Base-by-base conservation (phyloP, 2,888 invertebrate species). In the Sycophila texana region DNA sequence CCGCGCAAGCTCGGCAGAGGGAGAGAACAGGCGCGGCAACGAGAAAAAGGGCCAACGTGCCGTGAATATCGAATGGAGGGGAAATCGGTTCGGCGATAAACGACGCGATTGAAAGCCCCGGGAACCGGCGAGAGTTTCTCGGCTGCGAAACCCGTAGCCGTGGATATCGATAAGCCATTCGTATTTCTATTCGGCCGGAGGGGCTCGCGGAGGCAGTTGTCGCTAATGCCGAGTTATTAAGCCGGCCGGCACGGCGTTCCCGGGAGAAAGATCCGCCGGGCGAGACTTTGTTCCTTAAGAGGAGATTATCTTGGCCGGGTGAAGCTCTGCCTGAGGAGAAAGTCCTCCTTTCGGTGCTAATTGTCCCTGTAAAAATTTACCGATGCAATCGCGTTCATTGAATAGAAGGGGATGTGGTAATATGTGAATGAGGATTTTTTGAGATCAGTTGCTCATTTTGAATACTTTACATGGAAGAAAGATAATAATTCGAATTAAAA, bases 61-160 rank as follows among this genome's bases (percentile, higher is more conserved):
- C 85, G 85, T 86, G 87, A 87, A 86, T 87, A 87, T 86, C 83
- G 84, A 86, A 87, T 86, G 84, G 84, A 83, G 79, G 81, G 81
- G 83, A 53, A 86, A 87, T 86, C 85, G 86, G 84, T 86, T 85
- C 22, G 83, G 84, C 86, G 86, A 87, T 87, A 86, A 87, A 87
- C 87, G 87, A 86, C 84, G 82, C 86, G 86, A 87, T 87, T 86
- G 86, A 86, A 85, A 86, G 84, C 83, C 82, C 79, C 81, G 77
- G 83, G 85, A 83, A 82, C 81, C 30, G n/a, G 49, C 39, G 39
- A 78, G 83, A 77, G 76, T 81, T 77, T 82, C 77, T 61, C 63
- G 71, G 81, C 61, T n/a, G 78, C 39, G 67, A 81, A 81, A 78
- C 63, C 73, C 76, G 61, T 74, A 81, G 76, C 60, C 61, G 58